phyloP scores from a whole-genome alignment of 2,888 invertebrate species.

The Drosophila multiciliata region DNA sequence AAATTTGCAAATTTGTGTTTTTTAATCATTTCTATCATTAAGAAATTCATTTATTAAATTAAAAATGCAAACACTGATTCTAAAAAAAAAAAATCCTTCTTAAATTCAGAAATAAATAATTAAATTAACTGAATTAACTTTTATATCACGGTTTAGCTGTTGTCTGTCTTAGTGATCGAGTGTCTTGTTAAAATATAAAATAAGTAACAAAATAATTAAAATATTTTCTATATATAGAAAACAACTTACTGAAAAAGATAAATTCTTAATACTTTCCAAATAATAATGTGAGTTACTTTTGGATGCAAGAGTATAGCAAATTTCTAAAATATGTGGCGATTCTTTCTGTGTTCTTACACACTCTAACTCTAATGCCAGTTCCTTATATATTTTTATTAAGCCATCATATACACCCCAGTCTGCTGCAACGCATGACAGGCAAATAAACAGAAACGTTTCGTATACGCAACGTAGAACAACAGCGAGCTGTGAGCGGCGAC shows the following conservation, averaged over 20 bases:
- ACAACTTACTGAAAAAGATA: not conserved
- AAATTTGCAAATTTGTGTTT: not conserved
- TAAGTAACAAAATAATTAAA: not conserved
- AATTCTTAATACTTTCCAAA: not conserved
- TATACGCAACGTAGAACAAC: conserved; percentile 65
- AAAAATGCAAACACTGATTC: not conserved
- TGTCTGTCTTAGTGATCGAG: not conserved
- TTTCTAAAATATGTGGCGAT: not conserved
- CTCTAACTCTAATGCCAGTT: conserved; percentile 58
- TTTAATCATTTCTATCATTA: not conserved
- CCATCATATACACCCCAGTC: conserved; percentile 40
- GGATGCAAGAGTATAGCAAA: not conserved
- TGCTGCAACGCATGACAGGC: conserved; percentile 44
- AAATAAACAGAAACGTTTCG: conserved; percentile 59
- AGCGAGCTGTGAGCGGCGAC: conserved; percentile 1
- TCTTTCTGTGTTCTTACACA: not conserved
- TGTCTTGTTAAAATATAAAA: not conserved
- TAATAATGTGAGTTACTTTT: not conserved
- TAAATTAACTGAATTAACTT: not conserved
- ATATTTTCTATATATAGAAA: not conserved
- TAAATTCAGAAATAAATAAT: not conserved
- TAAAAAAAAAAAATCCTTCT: not conserved
- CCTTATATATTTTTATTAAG: conserved; percentile 78
- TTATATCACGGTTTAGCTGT: not conserved
- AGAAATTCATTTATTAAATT: not conserved